Percentiles rank a stretch among this genome's conserved stretches.
Conservation (phyloP, 2,888 invertebrate genomes). For the Tribolium freemani region DNA sequence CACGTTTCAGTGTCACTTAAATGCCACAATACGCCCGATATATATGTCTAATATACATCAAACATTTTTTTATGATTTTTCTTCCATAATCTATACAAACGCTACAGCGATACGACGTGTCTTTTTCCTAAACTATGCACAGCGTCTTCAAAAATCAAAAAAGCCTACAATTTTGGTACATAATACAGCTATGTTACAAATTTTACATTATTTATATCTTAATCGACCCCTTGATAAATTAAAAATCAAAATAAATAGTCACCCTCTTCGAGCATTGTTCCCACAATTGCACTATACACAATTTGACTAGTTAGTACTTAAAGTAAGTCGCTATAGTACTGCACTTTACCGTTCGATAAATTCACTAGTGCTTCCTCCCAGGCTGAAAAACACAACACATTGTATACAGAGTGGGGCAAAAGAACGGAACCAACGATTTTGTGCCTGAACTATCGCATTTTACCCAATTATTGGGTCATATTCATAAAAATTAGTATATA, state of each 20-base stretch:
- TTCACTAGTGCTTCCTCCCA: conserved; percentile 80
- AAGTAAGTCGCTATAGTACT: conserved; percentile 74
- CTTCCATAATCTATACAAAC: conserved; percentile 35
- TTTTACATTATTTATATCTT: conserved; percentile 41
- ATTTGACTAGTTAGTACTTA: conserved; percentile 57
- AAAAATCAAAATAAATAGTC: conserved; percentile 26
- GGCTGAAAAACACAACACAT: conserved; percentile 70
- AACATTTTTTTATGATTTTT: conserved; percentile 44
- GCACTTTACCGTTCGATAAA: conserved; percentile 68
- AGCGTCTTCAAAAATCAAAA: conserved; percentile 15
- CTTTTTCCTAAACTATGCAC: conserved; percentile 19
- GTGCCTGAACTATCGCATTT: no score
- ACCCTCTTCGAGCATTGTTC: conserved; percentile 15
- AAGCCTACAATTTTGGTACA: conserved; percentile 43
- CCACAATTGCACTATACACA: conserved; percentile 34
- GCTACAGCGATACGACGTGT: conserved; percentile 31
- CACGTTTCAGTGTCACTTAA: conserved; percentile 8
- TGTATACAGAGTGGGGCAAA: no score
- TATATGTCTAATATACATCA: conserved; percentile 48
- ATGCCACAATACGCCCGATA: conserved; percentile 13
- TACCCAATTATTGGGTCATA: no score
- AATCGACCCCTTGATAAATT: conserved; percentile 34
- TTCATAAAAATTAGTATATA: no score
- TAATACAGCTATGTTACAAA: conserved; percentile 40
- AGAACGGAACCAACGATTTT: no score